A percentile compares a stretch with the other conserved stretches of the same genome.
These are phyloP conservation scores for Anniella stebbinsi DNA, from an alignment of 2,797 vertebrate species.

Conservation along the genomic window DNA sequence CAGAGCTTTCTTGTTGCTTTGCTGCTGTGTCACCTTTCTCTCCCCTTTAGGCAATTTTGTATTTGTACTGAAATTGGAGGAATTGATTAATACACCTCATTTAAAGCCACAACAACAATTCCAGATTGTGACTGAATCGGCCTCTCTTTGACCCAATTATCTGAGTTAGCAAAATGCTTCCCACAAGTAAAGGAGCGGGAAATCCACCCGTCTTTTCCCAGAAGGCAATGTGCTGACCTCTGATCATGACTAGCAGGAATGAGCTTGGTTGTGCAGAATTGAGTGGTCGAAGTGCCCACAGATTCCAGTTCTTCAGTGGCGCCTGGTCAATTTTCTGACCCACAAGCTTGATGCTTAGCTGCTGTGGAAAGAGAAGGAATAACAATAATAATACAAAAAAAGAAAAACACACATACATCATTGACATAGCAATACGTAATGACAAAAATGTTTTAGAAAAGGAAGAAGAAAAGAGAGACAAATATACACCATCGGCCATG, in stretches of 20 bases:
- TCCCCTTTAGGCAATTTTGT: neutral
- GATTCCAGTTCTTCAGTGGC: neutral
- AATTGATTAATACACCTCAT: neutral
- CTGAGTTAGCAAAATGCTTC: neutral
- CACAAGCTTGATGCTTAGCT: neutral
- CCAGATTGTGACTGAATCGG: neutral
- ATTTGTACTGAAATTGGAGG: neutral
- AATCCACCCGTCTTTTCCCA: rapidly evolving
- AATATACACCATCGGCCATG: too few species aligned
- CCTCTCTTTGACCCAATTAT: neutral
- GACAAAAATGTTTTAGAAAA: too few species aligned
- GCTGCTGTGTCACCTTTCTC: too few species aligned
- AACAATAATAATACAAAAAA: too few species aligned
- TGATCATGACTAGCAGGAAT: neutral
- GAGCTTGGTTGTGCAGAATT: too few species aligned
- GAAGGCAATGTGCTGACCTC: neutral
- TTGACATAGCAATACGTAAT: too few species aligned
- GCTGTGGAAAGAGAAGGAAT: neutral
- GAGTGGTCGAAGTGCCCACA: neutral
- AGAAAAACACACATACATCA: too few species aligned
- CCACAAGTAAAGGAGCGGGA: too few species aligned
- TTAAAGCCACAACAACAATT: neutral
- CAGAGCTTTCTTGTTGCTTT: too few species aligned
- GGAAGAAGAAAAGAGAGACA: too few species aligned
- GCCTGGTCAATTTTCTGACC: neutral